Evolutionary conservation across 2,797 vertebrate species (phyloP), one percentile per base, ranked within the genome.

Genomic region (Catharus ustulatus): DNA sequence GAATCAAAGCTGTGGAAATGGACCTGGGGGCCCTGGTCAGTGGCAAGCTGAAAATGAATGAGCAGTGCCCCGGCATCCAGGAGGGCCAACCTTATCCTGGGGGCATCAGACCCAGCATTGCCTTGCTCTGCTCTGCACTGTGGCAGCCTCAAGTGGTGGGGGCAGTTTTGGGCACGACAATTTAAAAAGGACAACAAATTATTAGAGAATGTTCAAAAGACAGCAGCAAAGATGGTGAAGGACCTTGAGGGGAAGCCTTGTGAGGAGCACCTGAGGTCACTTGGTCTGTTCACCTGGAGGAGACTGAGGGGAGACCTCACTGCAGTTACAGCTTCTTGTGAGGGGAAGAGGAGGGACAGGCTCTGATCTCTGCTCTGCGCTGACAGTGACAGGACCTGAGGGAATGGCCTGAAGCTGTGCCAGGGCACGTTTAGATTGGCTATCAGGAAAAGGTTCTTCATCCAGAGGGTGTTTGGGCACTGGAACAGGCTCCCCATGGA

Each of bases 101-200:
- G 24, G 10, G 1, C 7, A 52, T 26, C 76, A 21, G 67, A 23
- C 7, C 1, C n/a, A 45, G 19, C 16, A n/a, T 59, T 80, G 52
- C 52, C 10, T 24, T 0, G 0, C 38, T 57, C 36, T 66, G 11
- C 7, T 73, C 29, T 40, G 20, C 4, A 1, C 24, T 59, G 68
- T 11, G 5, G 5, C 1, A 0, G 3, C 11, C 40, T 58, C 0
- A 0, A 30, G 12, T 30, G 0, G 17, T 66, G 20, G 18, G 20
- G 6, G 2, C 4, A 40, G 8, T 4, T 59, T n/a, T 38, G 16
- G 38, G 0, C 1, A 3, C 20, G 3, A 0, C 7, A 40, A 2
- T n/a, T 6, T n/a, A 24, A n/a, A 2, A 73, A 58, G 3, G 27
- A 29, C 4, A n/a, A 27, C 19, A 23, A 73, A 6, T 4, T 38